phyloP scores from a whole-genome alignment of 2,797 vertebrate species.

The Xenentodon cancila region DNA sequence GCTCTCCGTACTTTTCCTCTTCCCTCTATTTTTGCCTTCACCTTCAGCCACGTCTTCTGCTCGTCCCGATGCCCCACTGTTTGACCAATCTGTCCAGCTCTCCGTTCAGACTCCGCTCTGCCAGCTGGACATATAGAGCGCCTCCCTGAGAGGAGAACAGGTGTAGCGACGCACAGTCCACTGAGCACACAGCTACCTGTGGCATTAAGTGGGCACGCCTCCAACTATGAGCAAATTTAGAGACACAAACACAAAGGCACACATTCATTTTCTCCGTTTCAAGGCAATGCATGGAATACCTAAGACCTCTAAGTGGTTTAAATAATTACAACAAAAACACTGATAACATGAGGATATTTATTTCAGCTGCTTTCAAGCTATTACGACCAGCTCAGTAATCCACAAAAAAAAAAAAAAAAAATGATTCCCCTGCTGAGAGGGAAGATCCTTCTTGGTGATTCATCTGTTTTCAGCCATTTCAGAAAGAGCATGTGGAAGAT shows the following conservation, averaged over 20 bases:
- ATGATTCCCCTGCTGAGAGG: constrained; percentile 33
- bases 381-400: constrained; percentile 29
- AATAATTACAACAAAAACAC: constrained; percentile 32
- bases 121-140: constrained; percentile 75
- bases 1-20: constrained; percentile 57
- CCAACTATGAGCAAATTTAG: constrained; percentile 44
- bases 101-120: constrained; percentile 58
- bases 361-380: constrained; percentile 27
- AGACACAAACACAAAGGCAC: constrained; percentile 7
- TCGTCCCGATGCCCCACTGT: constrained; percentile 68
- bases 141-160: constrained; percentile 78
- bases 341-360: constrained; percentile 1
- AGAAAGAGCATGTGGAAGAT: not conserved
- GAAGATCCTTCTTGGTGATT: constrained; percentile 39
- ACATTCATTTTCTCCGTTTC: constrained; percentile 25
- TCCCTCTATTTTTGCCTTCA: constrained; percentile 65
- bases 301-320: constrained; percentile 17
- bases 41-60: constrained; percentile 70
- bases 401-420: constrained; percentile 13
- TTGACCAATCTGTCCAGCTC: constrained; percentile 77
- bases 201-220: constrained; percentile 55
- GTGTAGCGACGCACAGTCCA: constrained; percentile 76
- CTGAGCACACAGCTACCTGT: constrained; percentile 77
- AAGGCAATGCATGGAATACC: constrained; percentile 6
- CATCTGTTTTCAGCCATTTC: constrained; percentile 38